These are phyloP conservation scores for Osmerus mordax DNA, from an alignment of 2,113 vertebrate genomes.

Conservation along the genomic window DNA sequence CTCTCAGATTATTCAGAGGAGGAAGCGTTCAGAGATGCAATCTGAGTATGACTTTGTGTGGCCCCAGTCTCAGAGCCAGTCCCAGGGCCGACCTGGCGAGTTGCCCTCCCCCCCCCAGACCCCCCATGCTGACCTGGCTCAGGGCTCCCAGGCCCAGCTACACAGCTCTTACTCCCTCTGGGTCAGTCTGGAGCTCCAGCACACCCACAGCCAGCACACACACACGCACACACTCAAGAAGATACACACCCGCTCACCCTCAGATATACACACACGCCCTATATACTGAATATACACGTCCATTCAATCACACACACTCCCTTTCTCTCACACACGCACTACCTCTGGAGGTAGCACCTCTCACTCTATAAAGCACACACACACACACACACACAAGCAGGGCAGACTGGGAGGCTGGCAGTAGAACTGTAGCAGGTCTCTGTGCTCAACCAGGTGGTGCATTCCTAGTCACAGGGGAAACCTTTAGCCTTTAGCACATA, in stretches of 20 bases:
- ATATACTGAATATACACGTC: no score
- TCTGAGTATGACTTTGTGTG: slow-evolving; percentile 78
- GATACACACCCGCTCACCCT: neutral
- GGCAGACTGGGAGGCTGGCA: neutral
- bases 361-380: neutral
- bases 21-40: slow-evolving; percentile 81
- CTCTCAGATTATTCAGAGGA: slow-evolving; percentile 87
- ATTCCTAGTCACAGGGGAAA: neutral
- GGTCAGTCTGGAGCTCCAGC: slow-evolving; percentile 73
- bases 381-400: neutral
- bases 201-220: neutral
- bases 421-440: neutral
- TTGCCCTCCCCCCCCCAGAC: slow-evolving; percentile 62
- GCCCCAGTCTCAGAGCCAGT: slow-evolving; percentile 68
- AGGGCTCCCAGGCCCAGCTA: slow-evolving; percentile 53
- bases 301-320: no score
- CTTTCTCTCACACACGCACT: no score
- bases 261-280: no score
- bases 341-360: no score
- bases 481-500: neutral
- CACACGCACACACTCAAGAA: neutral
- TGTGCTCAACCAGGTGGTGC: neutral
- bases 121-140: slow-evolving; percentile 58
- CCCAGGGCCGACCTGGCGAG: slow-evolving; percentile 61
- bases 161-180: slow-evolving; percentile 72